Base-by-base conservation (phyloP, 2,797 vertebrate species). In the Morelia viridis region DNA sequence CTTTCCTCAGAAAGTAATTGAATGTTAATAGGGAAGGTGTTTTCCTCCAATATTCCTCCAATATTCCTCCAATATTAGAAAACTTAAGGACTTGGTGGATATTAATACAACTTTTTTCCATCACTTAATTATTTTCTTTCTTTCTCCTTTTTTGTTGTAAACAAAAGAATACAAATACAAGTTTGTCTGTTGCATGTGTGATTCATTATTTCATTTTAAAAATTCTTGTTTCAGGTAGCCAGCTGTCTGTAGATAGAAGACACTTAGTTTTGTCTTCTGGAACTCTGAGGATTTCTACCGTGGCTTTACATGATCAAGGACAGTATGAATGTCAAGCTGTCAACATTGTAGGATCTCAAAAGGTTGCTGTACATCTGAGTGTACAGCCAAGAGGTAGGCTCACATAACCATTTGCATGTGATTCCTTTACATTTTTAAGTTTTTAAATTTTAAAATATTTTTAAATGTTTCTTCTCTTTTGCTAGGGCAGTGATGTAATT, bases 321-420 rank as follows among this genome's bases (percentile, higher is more conserved):
- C 99, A 99, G 96, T 99, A 99, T 0, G 99, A 99, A 96, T 99
- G 99, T 95, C 99, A 99, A 96, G 99, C 99, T 0, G 98, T 99
- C 94, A 99, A 98, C 96, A 98, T 98, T 11, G 98, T 99, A 0
- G 99, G 99, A 64, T 98, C 98, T 0, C 98, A 98, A 65, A 97
- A 95, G 91, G 94, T 97, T 0, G 93, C 98, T 0, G 98, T 98
- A 4, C 98, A 99, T 93, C 97, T 99, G 95, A 98, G 96, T 0
- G 98, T 99, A 83, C 98, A 99, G 94, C 98, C 98, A 90, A 98
- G 98, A 98, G 98, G 99, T 99, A 97, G 41, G 92, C 6, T 89
- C 4, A 87, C 57, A 12, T 86, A 86, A 61, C 10, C 22, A 65
- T 57, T 46, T 91, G 17, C 17, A 31, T 31, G 31, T 28, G 2